These are phyloP conservation scores for Meloidogyne chitwoodi DNA, from an alignment of 1,140 invertebrate species.

Conservation along the genomic window DNA sequence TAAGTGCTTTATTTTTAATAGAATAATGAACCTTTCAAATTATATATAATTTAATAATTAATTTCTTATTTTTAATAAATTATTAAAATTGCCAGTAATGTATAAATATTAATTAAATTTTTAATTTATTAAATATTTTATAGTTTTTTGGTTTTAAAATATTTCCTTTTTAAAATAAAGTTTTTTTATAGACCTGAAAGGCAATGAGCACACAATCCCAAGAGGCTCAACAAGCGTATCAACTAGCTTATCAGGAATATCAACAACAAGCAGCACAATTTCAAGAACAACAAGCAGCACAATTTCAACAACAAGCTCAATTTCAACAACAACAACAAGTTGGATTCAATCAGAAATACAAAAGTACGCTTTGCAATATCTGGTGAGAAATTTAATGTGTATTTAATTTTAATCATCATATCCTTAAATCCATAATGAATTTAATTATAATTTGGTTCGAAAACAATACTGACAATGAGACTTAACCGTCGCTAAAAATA, in stretches of 20 bases:
- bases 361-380: slow-evolving; percentile 20
- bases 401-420: too few species aligned
- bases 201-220: neutral
- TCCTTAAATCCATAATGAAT: too few species aligned
- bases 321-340: slow-evolving; percentile 1
- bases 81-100: neutral
- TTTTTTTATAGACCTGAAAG: neutral
- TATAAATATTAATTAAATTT: neutral
- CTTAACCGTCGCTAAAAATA: too few species aligned
- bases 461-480: too few species aligned
- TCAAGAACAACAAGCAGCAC: neutral
- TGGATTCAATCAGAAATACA: slow-evolving; percentile 4
- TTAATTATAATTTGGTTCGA: too few species aligned
- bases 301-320: slow-evolving; percentile 3
- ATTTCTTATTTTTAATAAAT: neutral
- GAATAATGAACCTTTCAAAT: neutral
- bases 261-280: slow-evolving; percentile 9
- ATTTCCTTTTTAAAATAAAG: neutral
- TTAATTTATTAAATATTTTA: neutral
- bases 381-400: slow-evolving; percentile 6
- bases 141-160: neutral
- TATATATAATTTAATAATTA: neutral
- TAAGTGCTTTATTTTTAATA: neutral
- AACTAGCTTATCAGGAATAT: slow-evolving; percentile 2
- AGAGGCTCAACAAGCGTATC: neutral